Conservation (phyloP, 2,888 invertebrate species). For the Orthonychiurus folsomi region DNA sequence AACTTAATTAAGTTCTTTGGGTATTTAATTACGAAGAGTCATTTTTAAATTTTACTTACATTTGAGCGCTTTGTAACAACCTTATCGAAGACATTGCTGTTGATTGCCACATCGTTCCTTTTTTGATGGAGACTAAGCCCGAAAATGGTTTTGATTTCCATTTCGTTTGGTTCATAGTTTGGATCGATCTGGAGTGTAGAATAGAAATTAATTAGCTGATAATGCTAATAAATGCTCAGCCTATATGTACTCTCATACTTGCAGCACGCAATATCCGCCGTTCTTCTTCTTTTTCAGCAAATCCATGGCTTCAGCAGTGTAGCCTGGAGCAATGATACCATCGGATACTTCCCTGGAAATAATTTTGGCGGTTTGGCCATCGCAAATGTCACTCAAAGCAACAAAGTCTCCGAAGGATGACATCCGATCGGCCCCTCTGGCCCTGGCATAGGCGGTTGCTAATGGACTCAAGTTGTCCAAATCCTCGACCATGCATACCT, state of each 20-base stretch:
- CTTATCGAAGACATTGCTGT: slow-evolving; percentile 66
- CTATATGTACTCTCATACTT: slow-evolving; percentile 46
- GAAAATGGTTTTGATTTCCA: slow-evolving; percentile 75
- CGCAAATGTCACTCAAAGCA: slow-evolving; percentile 84
- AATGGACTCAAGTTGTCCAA: slow-evolving; percentile 65
- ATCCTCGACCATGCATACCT: slow-evolving; percentile 89
- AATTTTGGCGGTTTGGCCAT: slow-evolving; percentile 78
- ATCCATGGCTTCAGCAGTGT: slow-evolving; percentile 69
- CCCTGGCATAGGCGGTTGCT: slow-evolving; percentile 87
- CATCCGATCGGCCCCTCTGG: slow-evolving; percentile 96
- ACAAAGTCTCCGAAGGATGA: slow-evolving; percentile 98
- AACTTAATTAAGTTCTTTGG: too few species aligned
- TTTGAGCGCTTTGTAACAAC: slow-evolving; percentile 63
- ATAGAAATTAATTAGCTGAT: slow-evolving; percentile 17
- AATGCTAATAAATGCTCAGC: neutral
- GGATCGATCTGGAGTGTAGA: slow-evolving; percentile 64
- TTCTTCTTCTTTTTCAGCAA: slow-evolving; percentile 89
- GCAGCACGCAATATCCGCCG: slow-evolving; percentile 79
- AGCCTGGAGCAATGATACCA: slow-evolving; percentile 95
- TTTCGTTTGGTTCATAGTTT: slow-evolving; percentile 64
- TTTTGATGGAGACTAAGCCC: slow-evolving; percentile 78
- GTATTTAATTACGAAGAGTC: too few species aligned
- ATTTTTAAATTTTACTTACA: too few species aligned
- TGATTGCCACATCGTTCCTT: slow-evolving; percentile 78
- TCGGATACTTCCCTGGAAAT: slow-evolving; percentile 87